A percentile compares a stretch with the other conserved stretches of the same genome.
phyloP scores from a whole-genome alignment of 2,888 invertebrate genomes.

The Nasonovia ribisnigri region DNA sequence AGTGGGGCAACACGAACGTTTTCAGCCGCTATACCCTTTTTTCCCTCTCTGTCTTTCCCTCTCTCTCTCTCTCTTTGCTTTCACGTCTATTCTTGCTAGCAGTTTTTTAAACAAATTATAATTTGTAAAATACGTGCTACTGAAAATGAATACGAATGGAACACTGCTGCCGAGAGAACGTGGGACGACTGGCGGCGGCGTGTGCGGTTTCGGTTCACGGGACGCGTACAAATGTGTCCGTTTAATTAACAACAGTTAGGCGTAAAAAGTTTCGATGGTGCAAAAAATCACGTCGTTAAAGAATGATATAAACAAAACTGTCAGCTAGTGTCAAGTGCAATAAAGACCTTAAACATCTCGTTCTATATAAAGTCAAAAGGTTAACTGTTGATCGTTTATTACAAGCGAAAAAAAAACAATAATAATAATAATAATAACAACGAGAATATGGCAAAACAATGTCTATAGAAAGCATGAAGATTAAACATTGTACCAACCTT shows the following conservation, averaged over 20 bases:
- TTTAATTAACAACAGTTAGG: conserved; percentile 56
- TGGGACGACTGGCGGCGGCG: neutral
- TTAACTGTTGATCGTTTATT: conserved; percentile 58
- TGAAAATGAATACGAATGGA: conserved; percentile 51
- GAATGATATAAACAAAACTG: conserved; percentile 45
- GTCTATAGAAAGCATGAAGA: conserved; percentile 46
- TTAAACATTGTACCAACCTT: conserved; percentile 46
- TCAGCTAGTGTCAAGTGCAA: conserved; percentile 52
- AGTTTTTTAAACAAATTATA: conserved; percentile 53
- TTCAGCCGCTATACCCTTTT: conserved; percentile 29
- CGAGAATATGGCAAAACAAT: conserved; percentile 49
- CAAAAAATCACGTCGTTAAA: conserved; percentile 54
- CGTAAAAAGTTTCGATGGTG: conserved; percentile 44
- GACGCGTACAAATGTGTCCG: conserved; percentile 44
- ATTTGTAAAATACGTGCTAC: conserved; percentile 43
- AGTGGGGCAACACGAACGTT: conserved; percentile 23
- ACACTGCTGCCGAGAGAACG: neutral
- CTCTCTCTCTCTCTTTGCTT: neutral
- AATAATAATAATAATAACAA: conserved; percentile 50
- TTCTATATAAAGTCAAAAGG: conserved; percentile 41
- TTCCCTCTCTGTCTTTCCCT: neutral
- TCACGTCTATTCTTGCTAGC: conserved; percentile 27
- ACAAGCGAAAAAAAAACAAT: neutral
- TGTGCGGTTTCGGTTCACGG: conserved; percentile 45
- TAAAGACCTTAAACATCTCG: neutral